Evolutionary conservation across 2,113 vertebrate genomes (phyloP).

Genomic region (Amblyornis subalaris): DNA sequence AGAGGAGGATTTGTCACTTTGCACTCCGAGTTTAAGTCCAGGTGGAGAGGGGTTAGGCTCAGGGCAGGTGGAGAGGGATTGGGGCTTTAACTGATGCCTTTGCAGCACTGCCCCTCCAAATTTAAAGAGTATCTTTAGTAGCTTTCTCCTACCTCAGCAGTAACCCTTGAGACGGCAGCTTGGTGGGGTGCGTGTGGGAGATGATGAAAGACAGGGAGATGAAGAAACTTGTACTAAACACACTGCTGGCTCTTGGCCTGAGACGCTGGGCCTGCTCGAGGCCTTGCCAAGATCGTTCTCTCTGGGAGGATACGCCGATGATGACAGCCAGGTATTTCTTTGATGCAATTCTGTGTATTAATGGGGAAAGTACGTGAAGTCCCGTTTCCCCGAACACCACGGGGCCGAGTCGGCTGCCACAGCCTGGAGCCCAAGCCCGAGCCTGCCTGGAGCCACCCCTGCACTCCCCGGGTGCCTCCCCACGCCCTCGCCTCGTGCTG

Average conservation of each 20-base stretch:
- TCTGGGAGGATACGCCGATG: neutral
- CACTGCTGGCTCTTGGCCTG: neutral
- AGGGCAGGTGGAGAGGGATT: neutral
- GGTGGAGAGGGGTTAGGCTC: neutral
- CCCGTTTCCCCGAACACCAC: fast-evolving
- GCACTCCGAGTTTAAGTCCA: neutral
- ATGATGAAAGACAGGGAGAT: neutral
- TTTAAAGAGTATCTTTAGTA: neutral
- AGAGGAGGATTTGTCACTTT: neutral
- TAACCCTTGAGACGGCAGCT: neutral
- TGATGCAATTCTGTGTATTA: neutral
- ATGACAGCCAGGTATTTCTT: constrained; percentile 50
- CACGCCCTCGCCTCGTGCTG: fast-evolving
- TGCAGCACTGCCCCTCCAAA: neutral
- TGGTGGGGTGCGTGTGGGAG: neutral
- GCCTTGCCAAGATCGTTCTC: neutral
- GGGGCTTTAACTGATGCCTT: neutral
- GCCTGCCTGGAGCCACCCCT: constrained; percentile 16
- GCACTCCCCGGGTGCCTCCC: neutral
- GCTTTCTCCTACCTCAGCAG: neutral
- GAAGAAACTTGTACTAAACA: neutral
- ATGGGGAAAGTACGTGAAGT: neutral
- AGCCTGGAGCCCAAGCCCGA: neutral
- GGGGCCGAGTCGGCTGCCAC: neutral
- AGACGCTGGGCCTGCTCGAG: neutral